phyloP scores from a whole-genome alignment of 2,797 vertebrate genomes.

The Poeciliopsis turneri region DNA sequence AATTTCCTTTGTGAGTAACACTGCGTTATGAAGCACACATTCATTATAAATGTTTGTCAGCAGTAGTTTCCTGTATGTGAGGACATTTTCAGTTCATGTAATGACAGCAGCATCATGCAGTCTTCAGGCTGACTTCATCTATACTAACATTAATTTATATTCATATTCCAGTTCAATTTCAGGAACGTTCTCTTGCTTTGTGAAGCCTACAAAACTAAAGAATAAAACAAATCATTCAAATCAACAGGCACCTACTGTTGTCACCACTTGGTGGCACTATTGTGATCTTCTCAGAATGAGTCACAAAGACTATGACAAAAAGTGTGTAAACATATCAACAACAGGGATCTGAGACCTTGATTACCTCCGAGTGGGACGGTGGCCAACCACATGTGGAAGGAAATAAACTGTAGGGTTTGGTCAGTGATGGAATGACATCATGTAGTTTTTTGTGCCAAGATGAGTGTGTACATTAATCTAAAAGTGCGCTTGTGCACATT shows the following conservation, averaged over 20 bases:
- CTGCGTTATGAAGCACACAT: not conserved
- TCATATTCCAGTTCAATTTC: not conserved
- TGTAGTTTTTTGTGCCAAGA: not conserved
- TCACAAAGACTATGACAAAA: not conserved
- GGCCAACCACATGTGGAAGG: not conserved
- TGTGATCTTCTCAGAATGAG: not conserved
- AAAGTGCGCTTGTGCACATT: not conserved
- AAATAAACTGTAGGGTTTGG: not conserved
- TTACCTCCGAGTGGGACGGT: not conserved
- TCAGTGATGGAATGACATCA: not conserved
- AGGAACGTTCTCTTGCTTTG: not conserved
- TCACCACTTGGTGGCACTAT: not conserved
- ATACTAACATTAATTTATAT: not conserved
- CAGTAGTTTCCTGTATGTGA: not conserved
- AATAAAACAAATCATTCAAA: not conserved
- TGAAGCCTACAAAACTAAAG: not conserved
- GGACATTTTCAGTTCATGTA: not conserved
- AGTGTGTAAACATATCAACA: not conserved
- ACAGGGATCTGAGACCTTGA: not conserved
- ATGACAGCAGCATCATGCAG: not conserved
- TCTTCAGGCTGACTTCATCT: not conserved
- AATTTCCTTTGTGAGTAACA: not conserved
- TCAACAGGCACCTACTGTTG: not conserved
- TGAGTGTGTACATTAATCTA: not conserved
- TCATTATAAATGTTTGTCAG: not conserved